Base-by-base conservation (phyloP, 2,797 vertebrate species). In the Syngnathus acus region DNA sequence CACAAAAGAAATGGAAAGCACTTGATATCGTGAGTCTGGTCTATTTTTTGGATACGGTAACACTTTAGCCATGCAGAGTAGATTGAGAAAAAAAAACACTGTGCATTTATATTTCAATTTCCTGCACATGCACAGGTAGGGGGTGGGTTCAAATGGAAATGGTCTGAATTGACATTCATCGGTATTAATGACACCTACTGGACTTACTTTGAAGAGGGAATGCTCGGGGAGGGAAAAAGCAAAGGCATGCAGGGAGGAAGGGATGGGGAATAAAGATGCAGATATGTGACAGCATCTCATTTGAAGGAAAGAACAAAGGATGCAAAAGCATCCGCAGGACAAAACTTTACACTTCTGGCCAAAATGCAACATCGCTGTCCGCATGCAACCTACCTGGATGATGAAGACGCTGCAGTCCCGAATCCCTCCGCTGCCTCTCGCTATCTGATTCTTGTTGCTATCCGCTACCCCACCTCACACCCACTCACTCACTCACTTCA, bases 401-500 rank as follows among this genome's bases (percentile, higher is more conserved):
- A 23, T 54, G 53, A 37, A 37, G 55, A 57, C 16, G 55, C 16
- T 2, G 9, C 26, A 38, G 32, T 57, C 14, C 55, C 26, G 26
- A 57, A 6, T 57, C 55, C 26, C 37, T 57, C 32, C 14, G 26
- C 16, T 57, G 6, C 55, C 55, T 57, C 26, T 32, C 7, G 55
- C 23, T 57, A 57, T 57, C 55, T 57, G 55, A 38, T 57, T 57
- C 26, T 37, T 37, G 55, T 57, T 57, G 55, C 55, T 57, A 57
- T 57, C 32, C 16, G 14, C 55, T 37, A 57, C 32, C 14, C 1
- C 6, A 7, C 10, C 9, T 23, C 21, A 23, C 55, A 11, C 55
- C 6, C 26, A 57, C 55, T 7, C 32, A 37, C 14, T 57, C 32
- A 16, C 7, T 16, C 16, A 5, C 4, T 57, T 26, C 32, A 32